Percentiles rank a stretch among this genome's conserved stretches.
Conservation (phyloP, 2,113 vertebrate species). For the Piprites chloris region DNA sequence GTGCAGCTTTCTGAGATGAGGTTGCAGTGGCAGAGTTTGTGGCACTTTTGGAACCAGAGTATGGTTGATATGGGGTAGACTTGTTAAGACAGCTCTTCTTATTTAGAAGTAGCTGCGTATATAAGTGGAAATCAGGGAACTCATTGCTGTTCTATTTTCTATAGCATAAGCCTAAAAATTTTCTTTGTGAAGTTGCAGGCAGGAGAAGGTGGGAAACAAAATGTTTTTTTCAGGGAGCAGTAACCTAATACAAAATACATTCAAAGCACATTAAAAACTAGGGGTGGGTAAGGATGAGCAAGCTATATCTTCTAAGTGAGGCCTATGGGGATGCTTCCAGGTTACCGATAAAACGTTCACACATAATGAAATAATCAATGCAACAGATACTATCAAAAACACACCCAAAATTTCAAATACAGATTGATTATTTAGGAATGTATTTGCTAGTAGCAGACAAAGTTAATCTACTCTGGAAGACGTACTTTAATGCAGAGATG, state of each 20-base stretch:
- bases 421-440: not conserved
- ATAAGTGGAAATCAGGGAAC: not conserved
- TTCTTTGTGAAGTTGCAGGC: not conserved
- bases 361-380: not conserved
- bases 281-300: not conserved
- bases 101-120: not conserved
- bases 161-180: not conserved
- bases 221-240: not conserved
- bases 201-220: not conserved
- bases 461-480: not conserved
- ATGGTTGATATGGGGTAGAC: not conserved
- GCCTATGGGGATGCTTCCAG: not conserved
- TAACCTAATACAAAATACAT: not conserved
- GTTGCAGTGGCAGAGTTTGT: not conserved
- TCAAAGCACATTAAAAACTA: not conserved
- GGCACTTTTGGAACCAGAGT: not conserved
- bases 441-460: not conserved
- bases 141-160: not conserved
- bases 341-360: not conserved
- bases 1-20: not conserved
- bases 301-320: not conserved
- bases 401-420: not conserved
- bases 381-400: not conserved
- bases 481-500: not conserved
- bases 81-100: not conserved